Base-by-base conservation (phyloP, 2,113 vertebrate species). In the Ptychochromis oligacanthus region DNA sequence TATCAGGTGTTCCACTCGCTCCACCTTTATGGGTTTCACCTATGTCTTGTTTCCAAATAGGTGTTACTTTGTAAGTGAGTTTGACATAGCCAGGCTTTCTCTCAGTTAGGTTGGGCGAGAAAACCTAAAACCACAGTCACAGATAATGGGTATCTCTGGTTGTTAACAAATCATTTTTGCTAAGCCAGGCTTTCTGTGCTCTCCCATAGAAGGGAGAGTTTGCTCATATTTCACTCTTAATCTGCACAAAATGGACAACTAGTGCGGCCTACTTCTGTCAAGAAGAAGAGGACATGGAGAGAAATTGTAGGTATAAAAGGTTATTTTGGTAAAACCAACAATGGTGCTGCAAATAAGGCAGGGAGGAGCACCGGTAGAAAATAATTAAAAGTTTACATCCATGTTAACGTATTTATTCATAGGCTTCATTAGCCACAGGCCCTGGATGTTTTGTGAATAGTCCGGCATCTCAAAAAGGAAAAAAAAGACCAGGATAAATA, bases 381-480 rank as follows among this genome's bases (percentile, higher is more conserved):
- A 43, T 0, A 49, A 43, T n/a, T 65, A 12, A 49, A 49, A 1
- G 5, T 28, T 12, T 70, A 67, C 43, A 67, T 46, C 64, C 64
- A 67, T 3, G 60, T 4, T 38, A 1, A 64, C 13, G 14, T 49
- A 49, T 28, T 49, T 70, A 70, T 49, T 4, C 40, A 70, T 17
- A 1, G 4, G 64, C 18, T 28, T 46, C 7, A 46, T 70, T 70
- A 49, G 22, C 24, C 40, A 26, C 22, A 26, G 0, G 15, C 22
- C 64, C 26, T 26, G 38, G 24, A 20, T 70, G 40, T 20, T 70
- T 49, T 70, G 43, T 28, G 24, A 70, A 24, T 20, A 70, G 15
- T 9, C 43, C 5, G 43, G 65, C 5, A 67, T 22, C 22, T 67
- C 43, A 24, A 43, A 67, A 67, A n/a, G 15, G 43, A 14, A 15